Evolutionary conservation across 2,797 vertebrate species (phyloP).

Genomic region (Meda fulgida): DNA sequence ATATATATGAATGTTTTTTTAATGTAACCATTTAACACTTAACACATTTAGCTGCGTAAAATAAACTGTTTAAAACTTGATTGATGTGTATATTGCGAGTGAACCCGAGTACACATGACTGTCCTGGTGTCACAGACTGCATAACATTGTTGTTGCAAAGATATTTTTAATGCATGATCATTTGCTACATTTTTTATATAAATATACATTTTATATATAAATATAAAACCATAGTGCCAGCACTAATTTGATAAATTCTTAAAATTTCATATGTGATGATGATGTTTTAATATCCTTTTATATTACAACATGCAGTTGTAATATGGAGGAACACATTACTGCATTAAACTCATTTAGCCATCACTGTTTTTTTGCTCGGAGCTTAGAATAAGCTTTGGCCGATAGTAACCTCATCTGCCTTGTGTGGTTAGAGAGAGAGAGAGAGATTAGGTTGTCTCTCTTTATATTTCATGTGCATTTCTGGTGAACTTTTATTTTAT

Average conservation of each 20-base stretch:
- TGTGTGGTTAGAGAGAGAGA: slow-evolving; percentile 27
- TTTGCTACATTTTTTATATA: too few species aligned
- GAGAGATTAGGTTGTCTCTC: slow-evolving; percentile 57
- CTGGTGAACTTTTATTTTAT: background rate
- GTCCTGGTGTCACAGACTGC: background rate
- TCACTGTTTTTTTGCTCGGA: background rate
- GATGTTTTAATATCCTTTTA: background rate
- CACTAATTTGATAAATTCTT: background rate
- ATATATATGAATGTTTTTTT: background rate
- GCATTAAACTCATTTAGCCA: slow-evolving; percentile 25
- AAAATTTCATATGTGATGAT: background rate
- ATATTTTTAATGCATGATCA: background rate
- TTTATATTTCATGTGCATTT: slow-evolving; percentile 34
- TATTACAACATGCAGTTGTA: background rate
- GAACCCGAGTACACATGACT: slow-evolving; percentile 37
- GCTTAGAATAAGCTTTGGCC: slow-evolving; percentile 56
- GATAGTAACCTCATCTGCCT: slow-evolving; percentile 64
- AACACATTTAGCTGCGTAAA: background rate
- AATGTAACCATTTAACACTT: background rate
- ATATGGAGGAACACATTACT: slow-evolving; percentile 8
- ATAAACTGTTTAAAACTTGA: slow-evolving; percentile 39
- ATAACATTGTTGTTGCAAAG: background rate
- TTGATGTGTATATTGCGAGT: background rate
- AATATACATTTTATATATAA: too few species aligned
- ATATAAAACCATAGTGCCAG: too few species aligned